Evolutionary conservation across 2,113 vertebrate genomes (phyloP).

Genomic region (Pachypanchax playfairii): DNA sequence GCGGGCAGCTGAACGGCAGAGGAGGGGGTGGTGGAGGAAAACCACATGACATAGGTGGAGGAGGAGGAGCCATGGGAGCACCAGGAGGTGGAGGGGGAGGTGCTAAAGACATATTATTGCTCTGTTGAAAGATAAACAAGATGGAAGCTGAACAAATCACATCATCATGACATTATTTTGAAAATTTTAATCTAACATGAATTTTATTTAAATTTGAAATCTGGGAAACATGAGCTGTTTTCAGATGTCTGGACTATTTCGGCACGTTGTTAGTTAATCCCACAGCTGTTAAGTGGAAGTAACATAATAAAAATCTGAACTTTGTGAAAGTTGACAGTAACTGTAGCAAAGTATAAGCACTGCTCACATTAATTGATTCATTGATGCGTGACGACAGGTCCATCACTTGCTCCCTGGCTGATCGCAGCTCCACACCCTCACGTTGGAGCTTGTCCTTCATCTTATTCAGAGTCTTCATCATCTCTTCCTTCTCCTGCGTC

Average conservation of each 20-base stretch:
- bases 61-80: conserved; percentile 80
- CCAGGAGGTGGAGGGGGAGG: conserved; percentile 85
- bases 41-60: conserved; percentile 75
- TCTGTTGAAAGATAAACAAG: conserved; percentile 70
- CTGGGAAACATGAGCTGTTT: too few relatives aligned
- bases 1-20: conserved; percentile 81
- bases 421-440: conserved; percentile 91
- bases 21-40: conserved; percentile 86
- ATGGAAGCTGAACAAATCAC: not conserved
- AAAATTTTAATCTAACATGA: too few relatives aligned
- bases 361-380: conserved; percentile 86
- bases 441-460: conserved; percentile 98
- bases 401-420: conserved; percentile 88
- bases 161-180: not conserved
- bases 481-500: conserved; percentile 95
- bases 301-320: not conserved
- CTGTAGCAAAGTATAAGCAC: not conserved
- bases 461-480: conserved; percentile 99
- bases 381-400: conserved; percentile 88
- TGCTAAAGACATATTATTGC: conserved; percentile 60
- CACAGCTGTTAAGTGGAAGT: too few relatives aligned
- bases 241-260: too few relatives aligned
- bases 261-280: too few relatives aligned
- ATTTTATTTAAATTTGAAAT: too few relatives aligned
- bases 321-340: too few relatives aligned